Evolutionary conservation across 2,888 invertebrate genomes (phyloP), one percentile per base, ranked within the genome.

Genomic region (Agonopterix alstromeriana): DNA sequence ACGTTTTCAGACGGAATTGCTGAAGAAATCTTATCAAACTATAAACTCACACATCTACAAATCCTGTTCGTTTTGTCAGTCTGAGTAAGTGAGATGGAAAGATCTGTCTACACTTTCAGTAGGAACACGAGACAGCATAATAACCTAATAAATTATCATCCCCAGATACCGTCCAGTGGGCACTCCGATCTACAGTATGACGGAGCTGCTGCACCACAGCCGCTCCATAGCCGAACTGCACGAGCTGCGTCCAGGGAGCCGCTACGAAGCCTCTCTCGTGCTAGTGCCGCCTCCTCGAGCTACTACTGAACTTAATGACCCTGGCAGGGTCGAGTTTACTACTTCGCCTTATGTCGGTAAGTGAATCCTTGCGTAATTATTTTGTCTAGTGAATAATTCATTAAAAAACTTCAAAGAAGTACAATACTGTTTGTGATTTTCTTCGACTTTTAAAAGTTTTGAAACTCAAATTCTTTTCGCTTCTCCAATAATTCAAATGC

Each of bases 281-380:
- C 93, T 96, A 53, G 94, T 96, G 48, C 96, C 97, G 0, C 95
- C 96, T 53, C 92, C 94, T 0, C 93, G 94, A 10, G 93, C 96
- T 56, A 90, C 91, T 14, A 95, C 94, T 0, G 96, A 97, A 60
- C 82, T 97, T 1, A 90, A 92, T n/a, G 93, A 94, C 36, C 92
- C 93, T 35, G 90, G 90, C 38, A 91, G 90, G 68, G 89, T 94
- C 2, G 92, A 93, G 63, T 93, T 95, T 49, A 92, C 90, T 11
- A 95, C 95, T 0, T 82, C 93, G 47, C 91, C 94, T 57, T 91
- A 92, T 80, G 88, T 92, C 67, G 92, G 93, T 93, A 65, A 80
- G 80, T 68, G 43, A 27, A 27, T 3, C 27, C 27, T 27, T 17
- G 17, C 17, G 3, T 17, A n/a, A n/a, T n/a, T n/a, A n/a, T n/a